phyloP scores from a whole-genome alignment of 2,888 invertebrate genomes.

The Arrhopalites spinosus region DNA sequence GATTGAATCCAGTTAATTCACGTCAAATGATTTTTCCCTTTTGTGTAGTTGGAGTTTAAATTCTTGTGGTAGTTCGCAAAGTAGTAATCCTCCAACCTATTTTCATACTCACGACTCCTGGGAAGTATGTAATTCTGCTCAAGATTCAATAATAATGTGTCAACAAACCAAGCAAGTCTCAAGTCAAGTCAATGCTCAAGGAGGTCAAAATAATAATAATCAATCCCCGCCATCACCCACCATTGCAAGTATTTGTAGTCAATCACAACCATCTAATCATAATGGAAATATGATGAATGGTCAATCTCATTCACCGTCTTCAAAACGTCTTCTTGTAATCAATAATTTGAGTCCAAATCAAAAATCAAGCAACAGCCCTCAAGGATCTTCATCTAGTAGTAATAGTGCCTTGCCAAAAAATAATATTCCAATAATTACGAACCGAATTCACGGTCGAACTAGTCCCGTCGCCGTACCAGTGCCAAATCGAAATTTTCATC shows the following conservation, averaged over 20 bases:
- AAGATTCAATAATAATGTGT: constrained; percentile 36
- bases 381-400: not conserved
- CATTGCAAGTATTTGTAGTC: constrained; percentile 11
- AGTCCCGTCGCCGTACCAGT: constrained; percentile 73
- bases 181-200: constrained; percentile 21
- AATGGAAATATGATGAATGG: constrained; percentile 20
- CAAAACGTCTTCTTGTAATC: not conserved
- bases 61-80: constrained; percentile 66
- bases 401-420: constrained; percentile 5
- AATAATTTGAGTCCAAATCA: constrained; percentile 8
- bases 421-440: not conserved
- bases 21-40: too few species aligned
- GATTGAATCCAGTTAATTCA: too few species aligned
- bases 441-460: constrained; percentile 60
- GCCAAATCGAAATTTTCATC: constrained; percentile 60
- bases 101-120: constrained; percentile 57
- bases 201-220: constrained; percentile 22
- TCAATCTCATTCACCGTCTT: constrained; percentile 10
- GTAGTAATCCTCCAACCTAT: constrained; percentile 62
- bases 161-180: constrained; percentile 18
- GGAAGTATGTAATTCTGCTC: constrained; percentile 50
- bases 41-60: constrained; percentile 68
- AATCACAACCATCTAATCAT: not conserved
- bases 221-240: not conserved
- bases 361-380: not conserved